Conservation (phyloP, 2,888 invertebrate species). For the Nineta flava region DNA sequence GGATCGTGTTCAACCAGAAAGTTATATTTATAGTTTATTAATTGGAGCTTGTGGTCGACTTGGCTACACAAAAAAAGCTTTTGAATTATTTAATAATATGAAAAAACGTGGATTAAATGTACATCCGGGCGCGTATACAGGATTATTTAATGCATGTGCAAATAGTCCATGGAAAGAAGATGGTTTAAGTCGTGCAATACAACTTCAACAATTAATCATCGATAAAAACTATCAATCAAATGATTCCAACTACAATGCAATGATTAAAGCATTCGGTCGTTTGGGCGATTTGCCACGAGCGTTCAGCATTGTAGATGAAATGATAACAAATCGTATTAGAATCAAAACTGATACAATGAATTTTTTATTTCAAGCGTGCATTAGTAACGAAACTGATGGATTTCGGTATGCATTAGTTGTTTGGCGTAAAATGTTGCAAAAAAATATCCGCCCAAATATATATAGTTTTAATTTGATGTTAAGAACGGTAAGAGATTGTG, state of each 20-base stretch:
- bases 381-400: constrained; percentile 61
- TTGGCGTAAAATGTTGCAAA: constrained; percentile 67
- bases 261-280: constrained; percentile 83
- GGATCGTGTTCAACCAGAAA: constrained; percentile 63
- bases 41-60: constrained; percentile 68
- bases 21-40: constrained; percentile 67
- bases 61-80: constrained; percentile 77
- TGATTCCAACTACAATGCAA: constrained; percentile 63
- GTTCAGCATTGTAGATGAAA: constrained; percentile 72
- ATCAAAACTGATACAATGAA: constrained; percentile 55
- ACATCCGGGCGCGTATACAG: constrained; percentile 58
- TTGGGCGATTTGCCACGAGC: constrained; percentile 64
- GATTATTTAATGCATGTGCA: constrained; percentile 77
- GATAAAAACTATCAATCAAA: constrained; percentile 56
- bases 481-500: constrained; percentile 64
- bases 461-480: constrained; percentile 69
- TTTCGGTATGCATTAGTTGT: constrained; percentile 66
- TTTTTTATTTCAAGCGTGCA: constrained; percentile 71
- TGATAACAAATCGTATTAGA: constrained; percentile 44
- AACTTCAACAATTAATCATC: constrained; percentile 49
- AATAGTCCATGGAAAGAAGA: constrained; percentile 53
- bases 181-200: constrained; percentile 50
- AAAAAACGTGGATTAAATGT: constrained; percentile 52
- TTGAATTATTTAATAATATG: constrained; percentile 69
- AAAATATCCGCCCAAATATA: constrained; percentile 48